Base-by-base conservation (phyloP, 2,797 vertebrate species). In the Chaunax sp. region DNA sequence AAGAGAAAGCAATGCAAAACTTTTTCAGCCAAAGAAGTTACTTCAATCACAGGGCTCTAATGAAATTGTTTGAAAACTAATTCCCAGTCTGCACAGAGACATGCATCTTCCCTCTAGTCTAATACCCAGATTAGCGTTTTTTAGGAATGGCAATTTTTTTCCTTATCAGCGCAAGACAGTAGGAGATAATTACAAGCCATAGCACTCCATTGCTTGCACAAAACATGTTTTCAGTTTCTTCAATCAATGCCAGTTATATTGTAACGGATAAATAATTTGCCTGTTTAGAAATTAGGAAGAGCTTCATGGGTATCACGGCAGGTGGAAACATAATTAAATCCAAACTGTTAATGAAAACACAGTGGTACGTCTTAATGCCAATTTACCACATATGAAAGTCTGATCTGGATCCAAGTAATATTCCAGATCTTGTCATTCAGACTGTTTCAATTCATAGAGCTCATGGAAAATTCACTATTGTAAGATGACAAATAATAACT, bases 81-180 rank as follows among this genome's bases (percentile, higher is more conserved):
- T 89, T 83, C 78, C 54, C 51, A 54, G n/a, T 64, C 40, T 56
- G 61, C 52, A 43, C 45, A 58, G 72, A 66, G 61, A 82, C 77
- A 58, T 54, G 64, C 79, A 80, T 84, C 79, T 86, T 75, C 50
- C 54, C 56, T 72, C 77, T 83, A 43, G 64, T 77, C 71, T 82
- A 78, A 87, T 81, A 83, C 78, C 57, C 44, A 41, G 79, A 90
- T 87, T 88, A 89, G 80, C 68, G 80, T 78, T 84, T 83, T 83
- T 66, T 58, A 77, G 64, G 81, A 55, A 45, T 45, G 3, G 64
- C 66, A 53, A 65, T 38, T 88, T 82, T 78, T 2, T 18, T n/a
- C 30, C 77, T 80, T 82, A 84, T 86, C 86, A 80, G 76, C 65
- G 60, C 55, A 68, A 82, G 80, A 77, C 84, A 89, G 78, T 69